Conservation (phyloP, 2,797 vertebrate species). For the Pseudochirops cupreus region DNA sequence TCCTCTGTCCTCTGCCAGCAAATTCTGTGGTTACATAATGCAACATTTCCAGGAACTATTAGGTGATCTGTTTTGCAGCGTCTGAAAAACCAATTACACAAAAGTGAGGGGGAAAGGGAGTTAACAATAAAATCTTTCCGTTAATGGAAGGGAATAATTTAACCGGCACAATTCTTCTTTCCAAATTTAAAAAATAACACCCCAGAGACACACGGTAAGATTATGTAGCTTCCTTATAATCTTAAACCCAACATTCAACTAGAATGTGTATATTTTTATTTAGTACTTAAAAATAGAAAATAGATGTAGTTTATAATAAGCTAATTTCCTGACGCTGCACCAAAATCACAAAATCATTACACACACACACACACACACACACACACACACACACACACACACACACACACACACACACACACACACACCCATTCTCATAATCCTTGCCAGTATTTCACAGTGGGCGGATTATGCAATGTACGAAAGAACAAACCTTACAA, state of each 20-base stretch:
- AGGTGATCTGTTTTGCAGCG: slow-evolving; percentile 79
- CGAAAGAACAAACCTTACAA: slow-evolving; percentile 77
- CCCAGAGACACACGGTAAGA: not conserved
- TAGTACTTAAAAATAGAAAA: not conserved
- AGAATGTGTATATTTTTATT: not conserved
- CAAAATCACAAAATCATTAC: slow-evolving; percentile 61
- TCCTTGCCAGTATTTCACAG: slow-evolving; percentile 62
- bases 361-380: slow-evolving; percentile 57
- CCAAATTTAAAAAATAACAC: slow-evolving; percentile 56
- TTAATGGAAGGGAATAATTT: slow-evolving; percentile 35
- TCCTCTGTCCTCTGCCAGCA: slow-evolving; percentile 83
- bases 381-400: slow-evolving; percentile 55
- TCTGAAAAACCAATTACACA: slow-evolving; percentile 77
- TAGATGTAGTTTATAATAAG: slow-evolving; percentile 29
- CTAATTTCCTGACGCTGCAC: slow-evolving; percentile 44
- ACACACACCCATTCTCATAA: slow-evolving; percentile 52
- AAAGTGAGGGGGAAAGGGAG: slow-evolving; percentile 69
- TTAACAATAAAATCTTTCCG: slow-evolving; percentile 47
- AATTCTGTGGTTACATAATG: slow-evolving; percentile 90
- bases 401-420: slow-evolving; percentile 47
- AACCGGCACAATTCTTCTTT: slow-evolving; percentile 66
- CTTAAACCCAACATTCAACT: not conserved
- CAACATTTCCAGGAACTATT: slow-evolving; percentile 89
- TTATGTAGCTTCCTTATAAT: not conserved
- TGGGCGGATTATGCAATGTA: slow-evolving; percentile 81